phyloP scores from a whole-genome alignment of 2,888 invertebrate genomes.

The Sicus ferrugineus region DNA sequence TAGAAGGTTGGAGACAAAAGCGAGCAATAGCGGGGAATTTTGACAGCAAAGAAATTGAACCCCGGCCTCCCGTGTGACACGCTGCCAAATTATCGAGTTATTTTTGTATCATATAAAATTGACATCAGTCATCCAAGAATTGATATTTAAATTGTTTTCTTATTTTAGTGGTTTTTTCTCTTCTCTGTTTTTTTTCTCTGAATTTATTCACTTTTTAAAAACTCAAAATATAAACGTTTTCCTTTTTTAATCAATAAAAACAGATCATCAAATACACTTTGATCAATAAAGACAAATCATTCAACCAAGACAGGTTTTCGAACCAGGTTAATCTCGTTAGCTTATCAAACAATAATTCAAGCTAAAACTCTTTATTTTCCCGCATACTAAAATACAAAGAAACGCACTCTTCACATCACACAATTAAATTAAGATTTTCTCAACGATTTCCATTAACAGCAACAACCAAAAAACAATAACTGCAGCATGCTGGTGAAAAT shows the following conservation, averaged over 20 bases:
- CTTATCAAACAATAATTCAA: not conserved
- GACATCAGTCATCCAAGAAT: not conserved
- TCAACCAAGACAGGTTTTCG: not conserved
- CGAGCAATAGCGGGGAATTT: no score
- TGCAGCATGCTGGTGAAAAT: not conserved
- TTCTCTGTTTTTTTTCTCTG: no score
- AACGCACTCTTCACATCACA: not conserved
- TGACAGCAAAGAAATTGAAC: not conserved
- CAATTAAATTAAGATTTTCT: not conserved
- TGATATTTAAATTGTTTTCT: no score
- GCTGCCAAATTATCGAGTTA: not conserved
- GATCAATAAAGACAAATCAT: constrained; percentile 1
- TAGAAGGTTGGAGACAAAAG: no score
- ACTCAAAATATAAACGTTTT: not conserved
- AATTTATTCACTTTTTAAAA: not conserved
- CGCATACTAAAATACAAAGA: not conserved
- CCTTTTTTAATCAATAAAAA: not conserved
- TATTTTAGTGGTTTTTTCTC: no score
- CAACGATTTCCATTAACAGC: not conserved
- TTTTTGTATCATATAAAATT: not conserved
- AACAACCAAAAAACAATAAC: not conserved
- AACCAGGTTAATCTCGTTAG: not conserved
- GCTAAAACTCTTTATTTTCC: not conserved
- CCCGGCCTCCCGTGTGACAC: not conserved
- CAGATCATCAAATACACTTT: not conserved